phyloP scores from a whole-genome alignment of 2,797 vertebrate genomes.

The Eulemur coronatus region DNA sequence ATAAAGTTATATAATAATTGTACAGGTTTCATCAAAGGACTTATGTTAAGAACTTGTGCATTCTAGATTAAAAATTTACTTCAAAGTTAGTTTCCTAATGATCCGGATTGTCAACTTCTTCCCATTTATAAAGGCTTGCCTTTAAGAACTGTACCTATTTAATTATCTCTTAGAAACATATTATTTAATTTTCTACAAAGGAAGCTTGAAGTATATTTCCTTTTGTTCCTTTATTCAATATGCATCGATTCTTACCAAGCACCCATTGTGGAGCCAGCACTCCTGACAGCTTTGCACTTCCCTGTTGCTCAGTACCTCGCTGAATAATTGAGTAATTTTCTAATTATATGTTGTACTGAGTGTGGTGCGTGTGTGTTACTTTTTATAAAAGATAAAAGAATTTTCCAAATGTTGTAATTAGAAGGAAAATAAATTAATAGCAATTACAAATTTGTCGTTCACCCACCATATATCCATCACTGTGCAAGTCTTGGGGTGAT shows the following conservation, averaged over 20 bases:
- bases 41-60: background rate
- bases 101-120: background rate
- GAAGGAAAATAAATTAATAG: conserved; percentile 34
- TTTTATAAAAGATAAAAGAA: conserved; percentile 15
- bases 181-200: conserved; percentile 50
- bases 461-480: background rate
- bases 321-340: conserved; percentile 48
- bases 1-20: background rate
- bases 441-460: background rate
- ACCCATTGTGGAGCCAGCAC: background rate
- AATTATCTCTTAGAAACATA: conserved; percentile 43
- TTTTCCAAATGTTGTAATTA: conserved; percentile 4
- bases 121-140: background rate
- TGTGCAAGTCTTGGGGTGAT: background rate
- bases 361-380: background rate
- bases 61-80: background rate
- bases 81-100: conserved; percentile 12
- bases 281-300: conserved; percentile 32
- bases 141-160: conserved; percentile 38
- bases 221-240: conserved; percentile 25
- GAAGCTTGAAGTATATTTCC: background rate
- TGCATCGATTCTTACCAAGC: background rate
- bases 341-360: conserved; percentile 13
- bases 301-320: background rate
- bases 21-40: background rate